Evolutionary conservation across 1,140 invertebrate species (phyloP).

Genomic region (Brachionus rubens): DNA sequence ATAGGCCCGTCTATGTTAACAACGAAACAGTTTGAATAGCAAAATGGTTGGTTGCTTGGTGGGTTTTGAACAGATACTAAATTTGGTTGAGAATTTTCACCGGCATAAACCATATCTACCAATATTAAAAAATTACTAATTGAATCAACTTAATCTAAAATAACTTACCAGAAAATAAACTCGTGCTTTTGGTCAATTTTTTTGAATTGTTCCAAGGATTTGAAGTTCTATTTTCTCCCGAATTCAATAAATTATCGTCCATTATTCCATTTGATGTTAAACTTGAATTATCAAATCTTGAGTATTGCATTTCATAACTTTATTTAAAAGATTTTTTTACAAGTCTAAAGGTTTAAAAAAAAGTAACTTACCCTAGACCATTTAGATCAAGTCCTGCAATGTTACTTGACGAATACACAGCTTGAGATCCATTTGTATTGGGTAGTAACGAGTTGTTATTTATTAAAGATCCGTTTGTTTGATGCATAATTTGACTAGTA

Average conservation of each 20-base stretch:
- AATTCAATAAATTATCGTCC: constrained; percentile 37
- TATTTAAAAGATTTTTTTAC: not conserved
- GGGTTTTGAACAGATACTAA: not conserved
- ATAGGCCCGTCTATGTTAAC: constrained; percentile 43
- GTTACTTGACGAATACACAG: not conserved
- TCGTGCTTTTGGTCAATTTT: constrained; percentile 38
- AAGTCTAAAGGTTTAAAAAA: not conserved
- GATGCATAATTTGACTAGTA: not conserved
- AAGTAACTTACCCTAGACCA: not conserved
- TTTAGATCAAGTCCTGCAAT: constrained; percentile 8
- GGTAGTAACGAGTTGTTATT: not conserved
- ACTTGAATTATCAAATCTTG: constrained; percentile 13
- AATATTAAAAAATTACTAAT: not conserved
- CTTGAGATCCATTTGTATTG: not conserved
- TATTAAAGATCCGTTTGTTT: not conserved
- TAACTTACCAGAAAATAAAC: constrained; percentile 23
- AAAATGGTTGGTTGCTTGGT: not conserved
- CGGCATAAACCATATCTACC: constrained; percentile 26
- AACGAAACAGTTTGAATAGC: constrained; percentile 44
- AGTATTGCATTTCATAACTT: constrained; percentile 34
- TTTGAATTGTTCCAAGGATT: constrained; percentile 41
- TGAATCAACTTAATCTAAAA: not conserved
- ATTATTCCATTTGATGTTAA: constrained; percentile 34
- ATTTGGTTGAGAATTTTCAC: constrained; percentile 12
- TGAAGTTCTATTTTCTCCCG: constrained; percentile 1